Evolutionary conservation across 1,140 invertebrate genomes (phyloP), one percentile per base, ranked within the genome.

Genomic region (Drosophila ohnishii): DNA sequence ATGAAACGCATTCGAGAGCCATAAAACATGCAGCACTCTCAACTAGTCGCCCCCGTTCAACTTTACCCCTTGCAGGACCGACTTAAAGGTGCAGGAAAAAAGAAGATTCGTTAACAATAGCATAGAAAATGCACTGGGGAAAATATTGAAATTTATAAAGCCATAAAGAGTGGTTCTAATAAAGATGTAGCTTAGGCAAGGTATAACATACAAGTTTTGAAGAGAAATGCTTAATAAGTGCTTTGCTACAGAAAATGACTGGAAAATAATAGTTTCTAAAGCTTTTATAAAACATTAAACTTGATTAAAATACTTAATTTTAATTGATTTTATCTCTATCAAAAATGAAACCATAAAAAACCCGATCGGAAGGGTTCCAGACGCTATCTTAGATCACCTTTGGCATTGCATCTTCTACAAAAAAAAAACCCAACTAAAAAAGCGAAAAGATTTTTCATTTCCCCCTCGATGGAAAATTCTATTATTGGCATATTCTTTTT

Each of bases 1-100:
- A 87, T 87, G 84, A 88, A 88, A 88, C 80, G 81, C 73, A 85
- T 84, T 77, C 48, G 67, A 80, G 44, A 48, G 67, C 72, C 75
- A 72, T 78, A 64, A 74, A 81, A 81, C 74, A 71, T 48, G 50
- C 50, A 69, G 67, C 61, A 44, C 60, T 69, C 60, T 40, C 35
- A 32, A 50, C 63, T 25, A 45, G 40, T n/a, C 25, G 28, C 11
- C 30, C 47, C 14, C 14, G 30, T 22, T 42, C 19, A 65, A 66
- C 30, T 65, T 64, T 61, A 10, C 34, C 13, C 34, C 22, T 42
- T 7, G 2, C 3, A 14, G 25, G 30, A 42, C 11, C 32, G 37
- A 69, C 61, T 69, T 69, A 66, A 53, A 66, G 61, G 62, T 67
- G 35, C 35, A 65, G 60, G 32, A 30, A 42, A 44, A 14, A 40